phyloP scores from a whole-genome alignment of 1,140 invertebrate species.

The Glomeris maerens region DNA sequence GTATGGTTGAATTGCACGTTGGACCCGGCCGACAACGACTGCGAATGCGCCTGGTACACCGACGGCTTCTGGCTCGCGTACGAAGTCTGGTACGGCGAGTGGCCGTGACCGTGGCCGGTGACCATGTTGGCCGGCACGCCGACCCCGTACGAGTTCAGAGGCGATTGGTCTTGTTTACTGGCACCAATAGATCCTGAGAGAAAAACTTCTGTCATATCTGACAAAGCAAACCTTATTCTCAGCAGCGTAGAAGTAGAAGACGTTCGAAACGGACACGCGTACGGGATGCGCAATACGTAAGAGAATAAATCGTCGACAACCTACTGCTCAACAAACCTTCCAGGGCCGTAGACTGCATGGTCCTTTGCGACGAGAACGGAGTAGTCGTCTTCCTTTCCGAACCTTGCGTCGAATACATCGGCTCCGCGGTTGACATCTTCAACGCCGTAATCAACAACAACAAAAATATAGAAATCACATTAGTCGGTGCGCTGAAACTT shows the following conservation, averaged over 20 bases:
- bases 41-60: neutral
- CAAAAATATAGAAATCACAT: neutral
- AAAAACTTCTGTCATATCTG: too few species aligned
- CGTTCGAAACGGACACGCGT: conserved; percentile 27
- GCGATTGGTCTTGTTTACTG: too few species aligned
- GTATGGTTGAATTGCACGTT: too few species aligned
- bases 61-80: neutral
- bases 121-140: too few species aligned
- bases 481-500: too few species aligned
- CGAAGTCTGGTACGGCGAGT: too few species aligned
- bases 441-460: neutral
- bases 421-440: conserved; percentile 4
- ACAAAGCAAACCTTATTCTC: too few species aligned
- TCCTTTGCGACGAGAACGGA: conserved; percentile 3
- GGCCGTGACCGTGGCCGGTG: too few species aligned
- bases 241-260: conserved; percentile 21
- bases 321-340: too few species aligned
- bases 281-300: conserved; percentile 17
- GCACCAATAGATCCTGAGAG: too few species aligned
- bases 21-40: neutral
- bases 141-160: too few species aligned
- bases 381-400: conserved; percentile 2
- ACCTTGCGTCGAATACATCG: conserved; percentile 1
- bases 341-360: neutral
- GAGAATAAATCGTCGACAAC: conserved; percentile 14